phyloP scores from a whole-genome alignment of 2,113 vertebrate species.

The Laterallus jamaicensis region DNA sequence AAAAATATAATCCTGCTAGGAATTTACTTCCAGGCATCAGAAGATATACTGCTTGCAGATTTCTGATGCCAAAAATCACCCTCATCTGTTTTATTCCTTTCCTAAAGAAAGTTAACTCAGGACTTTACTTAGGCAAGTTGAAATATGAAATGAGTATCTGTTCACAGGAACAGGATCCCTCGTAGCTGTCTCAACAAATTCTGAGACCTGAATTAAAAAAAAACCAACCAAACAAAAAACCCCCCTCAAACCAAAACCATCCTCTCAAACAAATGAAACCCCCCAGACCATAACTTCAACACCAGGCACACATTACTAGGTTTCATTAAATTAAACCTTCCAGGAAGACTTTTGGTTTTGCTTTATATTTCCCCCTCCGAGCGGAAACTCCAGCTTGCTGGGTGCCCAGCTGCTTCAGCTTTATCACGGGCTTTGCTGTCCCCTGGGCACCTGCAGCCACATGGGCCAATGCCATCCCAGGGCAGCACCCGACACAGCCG shows the following conservation, averaged over 20 bases:
- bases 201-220: not conserved
- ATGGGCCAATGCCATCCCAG: not conserved
- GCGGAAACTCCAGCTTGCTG: not conserved
- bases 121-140: not conserved
- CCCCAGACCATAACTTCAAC: not conserved
- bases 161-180: not conserved
- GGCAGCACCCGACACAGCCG: not conserved
- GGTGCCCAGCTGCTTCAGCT: not conserved
- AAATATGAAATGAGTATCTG: not conserved
- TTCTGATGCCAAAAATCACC: not conserved
- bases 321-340: constrained; percentile 22
- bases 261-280: not conserved
- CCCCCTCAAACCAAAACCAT: not conserved
- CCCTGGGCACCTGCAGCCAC: not conserved
- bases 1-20: not conserved
- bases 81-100: not conserved
- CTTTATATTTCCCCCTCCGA: not conserved
- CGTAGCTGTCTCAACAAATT: not conserved
- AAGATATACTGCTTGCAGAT: not conserved
- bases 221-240: not conserved
- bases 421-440: not conserved
- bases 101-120: not conserved
- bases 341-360: not conserved
- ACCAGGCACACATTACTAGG: not conserved
- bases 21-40: not conserved